Evolutionary conservation across 1,140 invertebrate genomes (phyloP), one percentile per base, ranked within the genome.

Genomic region (Drosophila aff.): DNA sequence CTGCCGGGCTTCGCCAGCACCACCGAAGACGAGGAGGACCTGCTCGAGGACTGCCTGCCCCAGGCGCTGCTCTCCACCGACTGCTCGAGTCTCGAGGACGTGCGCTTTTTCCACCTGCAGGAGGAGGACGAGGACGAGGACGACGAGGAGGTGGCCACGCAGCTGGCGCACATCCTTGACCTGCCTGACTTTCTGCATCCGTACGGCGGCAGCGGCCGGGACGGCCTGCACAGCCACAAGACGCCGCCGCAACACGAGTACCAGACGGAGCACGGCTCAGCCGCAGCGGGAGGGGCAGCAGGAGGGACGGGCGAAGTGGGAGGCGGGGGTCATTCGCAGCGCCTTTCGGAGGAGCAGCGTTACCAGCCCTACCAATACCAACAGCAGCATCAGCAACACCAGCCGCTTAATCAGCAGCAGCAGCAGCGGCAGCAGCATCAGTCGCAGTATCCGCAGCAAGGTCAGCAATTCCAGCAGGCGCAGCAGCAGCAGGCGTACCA

Each of bases 181-280:
- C 52, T 90, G 57, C 86, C 85, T 36, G 82, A 90, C 60, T 90
- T 82, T 79, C 55, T 87, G 47, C 85, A 87, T 52, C 79, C 85
- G 66, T 90, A 90, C 72, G 81, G 84, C 69, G 73, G 76, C 87
- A 85, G 84, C 76, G 75, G 75, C 80, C 72, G 82, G 71, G 80
- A 74, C 61, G 87, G 74, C 81, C 76, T 83, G 84, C 64, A 85
- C 86, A 89, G 91, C 91, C 82, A 91, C 91, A 92, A 92, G 59
- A 92, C 91, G 91, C 86, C 91, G 87, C 87, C 91, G 64, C 89
- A 90, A 91, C 77, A 87, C 77, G 84, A 87, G 82, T 87, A 81
- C 44, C 84, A 87, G 72, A 83, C 84, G 83, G 83, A 89, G 82
- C 86, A 82, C 85, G 85, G 83, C 76, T 64, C 46, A 55, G 58